Conservation (phyloP, 2,888 invertebrate species). For the Pterobdella sp. region DNA sequence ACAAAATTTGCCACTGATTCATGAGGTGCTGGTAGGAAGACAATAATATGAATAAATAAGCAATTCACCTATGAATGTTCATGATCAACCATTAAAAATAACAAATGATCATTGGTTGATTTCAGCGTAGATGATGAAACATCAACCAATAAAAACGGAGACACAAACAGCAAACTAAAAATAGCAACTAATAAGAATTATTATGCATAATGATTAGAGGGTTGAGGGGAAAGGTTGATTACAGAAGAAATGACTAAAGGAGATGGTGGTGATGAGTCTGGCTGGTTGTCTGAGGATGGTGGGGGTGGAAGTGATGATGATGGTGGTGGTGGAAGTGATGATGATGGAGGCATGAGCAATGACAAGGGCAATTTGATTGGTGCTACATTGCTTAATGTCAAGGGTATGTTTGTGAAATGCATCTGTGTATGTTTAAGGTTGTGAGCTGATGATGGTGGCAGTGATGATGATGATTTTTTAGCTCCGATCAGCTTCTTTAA, state of each 20-base stretch:
- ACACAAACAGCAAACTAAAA: background rate
- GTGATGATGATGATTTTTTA: conserved; percentile 4
- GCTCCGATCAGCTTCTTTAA: background rate
- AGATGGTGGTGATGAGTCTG: background rate
- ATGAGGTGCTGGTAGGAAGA: no score
- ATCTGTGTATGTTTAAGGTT: background rate
- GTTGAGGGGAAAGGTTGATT: background rate
- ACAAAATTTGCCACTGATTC: no score
- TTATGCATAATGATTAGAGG: no score
- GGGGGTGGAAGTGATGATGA: background rate
- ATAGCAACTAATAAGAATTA: background rate
- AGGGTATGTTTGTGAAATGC: background rate
- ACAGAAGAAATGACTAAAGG: background rate
- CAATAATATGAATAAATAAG: no score
- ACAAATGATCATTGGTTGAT: no score
- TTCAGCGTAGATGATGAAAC: no score
- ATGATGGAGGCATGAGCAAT: background rate
- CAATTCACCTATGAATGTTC: no score
- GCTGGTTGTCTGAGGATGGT: background rate
- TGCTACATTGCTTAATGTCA: background rate
- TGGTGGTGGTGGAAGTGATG: conserved; percentile 1
- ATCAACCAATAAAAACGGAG: background rate
- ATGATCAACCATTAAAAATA: no score
- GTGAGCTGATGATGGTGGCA: background rate
- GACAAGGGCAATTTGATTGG: background rate